These are phyloP conservation scores for Meta bourneti DNA, from an alignment of 2,888 invertebrate genomes.

Conservation along the genomic window DNA sequence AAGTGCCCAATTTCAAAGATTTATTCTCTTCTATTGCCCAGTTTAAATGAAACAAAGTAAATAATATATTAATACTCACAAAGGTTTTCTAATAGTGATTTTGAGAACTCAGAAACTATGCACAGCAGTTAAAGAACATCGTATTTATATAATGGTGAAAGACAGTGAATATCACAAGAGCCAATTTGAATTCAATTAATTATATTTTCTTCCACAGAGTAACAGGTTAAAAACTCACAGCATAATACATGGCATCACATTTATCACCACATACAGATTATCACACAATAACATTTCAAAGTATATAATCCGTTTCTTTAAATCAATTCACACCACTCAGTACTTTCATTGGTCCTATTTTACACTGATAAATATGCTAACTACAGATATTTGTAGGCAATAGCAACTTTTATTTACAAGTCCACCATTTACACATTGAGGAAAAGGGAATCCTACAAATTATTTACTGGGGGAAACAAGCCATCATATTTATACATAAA, in stretches of 20 bases:
- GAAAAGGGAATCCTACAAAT: constrained; percentile 19
- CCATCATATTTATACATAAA: not conserved
- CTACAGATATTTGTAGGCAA: constrained; percentile 17
- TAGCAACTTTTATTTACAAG: constrained; percentile 36
- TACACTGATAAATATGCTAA: constrained; percentile 44
- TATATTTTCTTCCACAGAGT: not conserved
- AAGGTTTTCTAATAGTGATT: too few species aligned
- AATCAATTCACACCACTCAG: constrained; percentile 6
- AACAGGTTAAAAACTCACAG: not conserved
- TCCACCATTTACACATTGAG: constrained; percentile 12
- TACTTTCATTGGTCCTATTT: constrained; percentile 53
- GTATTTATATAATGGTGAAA: not conserved
- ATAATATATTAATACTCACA: too few species aligned
- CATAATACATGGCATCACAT: constrained; percentile 33
- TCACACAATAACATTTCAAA: constrained; percentile 28
- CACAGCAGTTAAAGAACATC: too few species aligned
- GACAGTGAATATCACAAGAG: not conserved
- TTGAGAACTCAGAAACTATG: too few species aligned
- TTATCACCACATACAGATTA: constrained; percentile 27
- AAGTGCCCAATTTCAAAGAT: too few species aligned
- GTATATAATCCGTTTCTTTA: constrained; percentile 9
- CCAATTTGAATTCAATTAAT: not conserved
- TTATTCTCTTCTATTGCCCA: too few species aligned
- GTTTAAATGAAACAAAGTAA: too few species aligned
- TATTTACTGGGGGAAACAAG: not conserved